Evolutionary conservation across 2,113 vertebrate genomes (phyloP), one percentile per base, ranked within the genome.

Genomic region (Cricetomys ansorgei): DNA sequence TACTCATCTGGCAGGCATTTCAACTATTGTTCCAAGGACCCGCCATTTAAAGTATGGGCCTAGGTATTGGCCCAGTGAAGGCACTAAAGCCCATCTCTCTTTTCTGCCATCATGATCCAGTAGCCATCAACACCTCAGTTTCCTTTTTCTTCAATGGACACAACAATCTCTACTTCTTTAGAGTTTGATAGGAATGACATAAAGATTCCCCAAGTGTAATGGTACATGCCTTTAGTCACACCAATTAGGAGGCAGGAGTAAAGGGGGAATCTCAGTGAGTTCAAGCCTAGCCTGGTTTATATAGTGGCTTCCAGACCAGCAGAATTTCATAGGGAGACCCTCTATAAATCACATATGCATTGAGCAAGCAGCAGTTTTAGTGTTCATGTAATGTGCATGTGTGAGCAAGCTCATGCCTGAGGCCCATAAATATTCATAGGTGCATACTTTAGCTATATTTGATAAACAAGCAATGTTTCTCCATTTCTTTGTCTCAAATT

Each of bases 341-440:
- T 27, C 40, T 73, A 75, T 16, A 75, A 65, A 37, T 37, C 27
- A 31, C 65, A 59, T 2, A n/a, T 2, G 2, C 7, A 0, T 5
- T 19, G 7, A 2, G 27, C 62, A 15, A 50, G 48, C 16, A 2
- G 5, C 21, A 64, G 21, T 17, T n/a, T n/a, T 43, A 5, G 2
- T 5, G 12, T 70, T 59, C 11, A 50, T 77, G 45, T 3, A 53
- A 7, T 16, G 19, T 64, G 0, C 13, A 13, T 11, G 17, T 23
- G 21, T 55, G 29, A 57, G 12, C 67, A 53, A 3, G 0, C 69
- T 65, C 34, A 15, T 17, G 10, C 53, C 8, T 37, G 21, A 64
- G 10, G 0, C 25, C 6, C 34, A 3, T 8, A 57, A 5, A 7
- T 37, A 27, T 27, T 13, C n/a, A 10, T 0, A 45, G 57, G 21